These are phyloP conservation scores for Microctonus brassicae DNA, from an alignment of 2,888 invertebrate species.

Conservation along the genomic window DNA sequence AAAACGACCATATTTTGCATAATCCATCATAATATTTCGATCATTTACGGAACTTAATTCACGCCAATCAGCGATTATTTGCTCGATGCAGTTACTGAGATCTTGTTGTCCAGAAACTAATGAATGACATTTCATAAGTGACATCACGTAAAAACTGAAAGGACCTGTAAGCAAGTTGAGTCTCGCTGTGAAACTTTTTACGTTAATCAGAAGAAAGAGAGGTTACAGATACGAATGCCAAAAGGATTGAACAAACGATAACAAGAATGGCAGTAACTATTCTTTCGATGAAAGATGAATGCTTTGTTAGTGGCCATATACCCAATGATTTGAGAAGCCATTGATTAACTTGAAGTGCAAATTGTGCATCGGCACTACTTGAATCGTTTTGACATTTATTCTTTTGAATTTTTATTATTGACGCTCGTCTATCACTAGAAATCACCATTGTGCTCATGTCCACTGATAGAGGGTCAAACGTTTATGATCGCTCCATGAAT, in stretches of 20 bases:
- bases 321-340: conserved; percentile 56
- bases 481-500: too few relatives aligned
- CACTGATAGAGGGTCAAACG: too few relatives aligned
- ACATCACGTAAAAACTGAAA: conserved; percentile 53
- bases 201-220: conserved; percentile 17
- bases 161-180: conserved; percentile 57
- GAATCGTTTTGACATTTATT: too few relatives aligned
- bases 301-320: conserved; percentile 50
- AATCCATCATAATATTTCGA: not conserved
- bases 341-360: conserved; percentile 53
- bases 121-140: conserved; percentile 24
- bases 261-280: not conserved
- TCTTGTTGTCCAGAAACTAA: not conserved
- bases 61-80: conserved; percentile 52
- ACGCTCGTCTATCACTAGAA: too few relatives aligned
- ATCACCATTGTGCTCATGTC: too few relatives aligned
- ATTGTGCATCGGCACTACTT: too few relatives aligned
- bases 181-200: too few relatives aligned
- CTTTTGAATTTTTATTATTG: too few relatives aligned
- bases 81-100: too few relatives aligned
- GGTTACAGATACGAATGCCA: conserved; percentile 29
- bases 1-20: conserved; percentile 37
- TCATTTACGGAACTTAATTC: too few relatives aligned
- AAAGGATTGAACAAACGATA: conserved; percentile 12
- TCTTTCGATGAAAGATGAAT: not conserved